Conservation (phyloP, 2,797 vertebrate genomes). For the Sebastolobus altivelis region DNA sequence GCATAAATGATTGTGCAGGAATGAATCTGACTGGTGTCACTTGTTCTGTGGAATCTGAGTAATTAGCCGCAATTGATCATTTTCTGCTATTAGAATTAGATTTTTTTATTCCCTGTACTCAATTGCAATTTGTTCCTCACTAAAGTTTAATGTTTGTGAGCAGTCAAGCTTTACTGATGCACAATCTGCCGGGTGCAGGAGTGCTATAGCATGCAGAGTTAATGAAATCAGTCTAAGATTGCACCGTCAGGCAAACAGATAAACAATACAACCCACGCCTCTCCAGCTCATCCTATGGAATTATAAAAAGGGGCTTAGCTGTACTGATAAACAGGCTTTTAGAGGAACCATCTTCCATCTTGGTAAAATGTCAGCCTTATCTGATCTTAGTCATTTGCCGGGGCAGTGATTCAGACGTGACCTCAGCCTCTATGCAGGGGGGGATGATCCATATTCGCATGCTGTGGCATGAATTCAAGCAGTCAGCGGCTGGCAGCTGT, state of each 20-base stretch:
- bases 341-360: constrained; percentile 4
- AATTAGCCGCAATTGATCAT: constrained; percentile 33
- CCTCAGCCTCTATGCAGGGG: constrained; percentile 40
- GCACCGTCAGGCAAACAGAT: constrained; percentile 28
- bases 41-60: constrained; percentile 8
- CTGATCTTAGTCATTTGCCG: constrained; percentile 38
- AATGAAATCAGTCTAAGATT: constrained; percentile 50
- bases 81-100: constrained; percentile 6
- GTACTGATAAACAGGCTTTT: constrained; percentile 19
- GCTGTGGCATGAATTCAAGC: constrained; percentile 36
- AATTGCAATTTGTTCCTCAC: constrained; percentile 32
- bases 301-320: constrained; percentile 13
- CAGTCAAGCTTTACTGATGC: constrained; percentile 42
- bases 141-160: constrained; percentile 20
- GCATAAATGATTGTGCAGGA: constrained; percentile 18
- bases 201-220: constrained; percentile 36
- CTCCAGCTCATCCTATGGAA: constrained; percentile 15
- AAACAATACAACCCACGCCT: constrained; percentile 36
- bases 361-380: constrained; percentile 35
- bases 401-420: constrained; percentile 57
- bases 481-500: constrained; percentile 57
- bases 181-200: constrained; percentile 43
- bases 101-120: not conserved
- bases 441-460: constrained; percentile 41
- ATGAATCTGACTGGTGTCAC: constrained; percentile 26